These are phyloP conservation scores for Notodonta dromedarius DNA, from an alignment of 2,888 invertebrate species.

Conservation along the genomic window DNA sequence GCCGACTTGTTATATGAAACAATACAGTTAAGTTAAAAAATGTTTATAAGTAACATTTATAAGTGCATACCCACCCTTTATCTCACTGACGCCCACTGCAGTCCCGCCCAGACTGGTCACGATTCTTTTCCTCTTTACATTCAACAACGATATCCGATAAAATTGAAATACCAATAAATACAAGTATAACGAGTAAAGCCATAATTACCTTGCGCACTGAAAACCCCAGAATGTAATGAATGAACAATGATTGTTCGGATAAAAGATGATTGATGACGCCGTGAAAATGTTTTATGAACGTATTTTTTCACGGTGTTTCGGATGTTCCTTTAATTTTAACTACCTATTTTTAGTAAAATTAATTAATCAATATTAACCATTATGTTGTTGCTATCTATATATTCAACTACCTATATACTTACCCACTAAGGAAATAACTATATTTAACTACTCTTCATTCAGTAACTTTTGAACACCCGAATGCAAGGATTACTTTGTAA, in stretches of 20 bases:
- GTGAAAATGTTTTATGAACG: background rate
- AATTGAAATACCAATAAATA: slow-evolving; percentile 40
- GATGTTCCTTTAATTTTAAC: background rate
- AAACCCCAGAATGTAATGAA: slow-evolving; percentile 14
- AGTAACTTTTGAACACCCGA: too few relatives aligned
- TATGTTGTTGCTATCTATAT: too few relatives aligned
- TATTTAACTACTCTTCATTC: too few relatives aligned
- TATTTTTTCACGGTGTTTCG: background rate
- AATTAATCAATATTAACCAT: too few relatives aligned
- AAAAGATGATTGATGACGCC: slow-evolving; percentile 5
- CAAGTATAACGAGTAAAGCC: slow-evolving; percentile 32
- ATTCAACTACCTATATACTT: too few relatives aligned
- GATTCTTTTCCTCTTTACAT: slow-evolving; percentile 34
- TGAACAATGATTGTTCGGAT: slow-evolving; percentile 23
- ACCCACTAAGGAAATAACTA: too few relatives aligned
- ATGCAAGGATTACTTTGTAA: too few relatives aligned
- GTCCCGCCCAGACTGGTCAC: slow-evolving; percentile 31
- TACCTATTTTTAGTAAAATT: background rate
- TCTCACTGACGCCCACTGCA: slow-evolving; percentile 41
- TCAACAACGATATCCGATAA: slow-evolving; percentile 46
- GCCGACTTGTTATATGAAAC: too few relatives aligned
- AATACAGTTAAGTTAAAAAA: too few relatives aligned
- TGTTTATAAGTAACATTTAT: too few relatives aligned
- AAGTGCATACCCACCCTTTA: too few relatives aligned
- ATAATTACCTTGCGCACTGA: slow-evolving; percentile 46